Base-by-base conservation (phyloP, 2,888 invertebrate genomes). In the Linyphia triangularis region DNA sequence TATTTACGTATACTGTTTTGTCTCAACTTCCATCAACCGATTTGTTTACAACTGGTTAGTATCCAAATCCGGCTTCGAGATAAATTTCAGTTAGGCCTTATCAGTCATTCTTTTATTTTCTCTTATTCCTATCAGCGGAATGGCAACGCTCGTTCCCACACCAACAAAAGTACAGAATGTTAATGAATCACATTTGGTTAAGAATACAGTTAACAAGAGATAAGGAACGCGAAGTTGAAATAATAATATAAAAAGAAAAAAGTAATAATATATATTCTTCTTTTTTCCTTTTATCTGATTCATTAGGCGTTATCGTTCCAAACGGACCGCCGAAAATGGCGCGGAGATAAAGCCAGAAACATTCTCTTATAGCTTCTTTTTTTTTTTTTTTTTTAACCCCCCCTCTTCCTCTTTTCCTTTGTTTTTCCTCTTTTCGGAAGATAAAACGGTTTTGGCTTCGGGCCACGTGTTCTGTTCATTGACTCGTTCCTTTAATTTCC, bases 401-500 rank as follows among this genome's bases (percentile, higher is more conserved):
- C n/a, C 33, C 33, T 43, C n/a, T n/a, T n/a, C n/a, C n/a, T n/a
- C n/a, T n/a, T 67, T 37, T 37, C 61, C 5, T 75, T 75, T 24
- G 33, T 75, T 33, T 40, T 30, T 19, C 33, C 28, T 61, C 37
- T 33, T 5, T 19, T n/a, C 30, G 19, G 13, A 28, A 78, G 78
- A 78, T 78, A 78, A 78, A 67, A 63, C 19, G 28, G 43, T 51
- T 78, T 78, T 78, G 78, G 78, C 78, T 78, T 9, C 24, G 78
- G 28, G 61, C 78, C 78, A 78, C 78, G 51, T 51, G 28, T 78
- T 67, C 43, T 67, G 67, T 51, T 65, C 63, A 26, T 51, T 65
- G 63, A 22, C 78, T 67, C 28, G 78, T 70, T 69, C 69, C 81
- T 81, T 81, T 81, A 81, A 81, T 81, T 81, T 81, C 81, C 81